Evolutionary conservation across 2,797 vertebrate species (phyloP), one percentile per base, ranked within the genome.

Genomic region (Helarctos malayanus): DNA sequence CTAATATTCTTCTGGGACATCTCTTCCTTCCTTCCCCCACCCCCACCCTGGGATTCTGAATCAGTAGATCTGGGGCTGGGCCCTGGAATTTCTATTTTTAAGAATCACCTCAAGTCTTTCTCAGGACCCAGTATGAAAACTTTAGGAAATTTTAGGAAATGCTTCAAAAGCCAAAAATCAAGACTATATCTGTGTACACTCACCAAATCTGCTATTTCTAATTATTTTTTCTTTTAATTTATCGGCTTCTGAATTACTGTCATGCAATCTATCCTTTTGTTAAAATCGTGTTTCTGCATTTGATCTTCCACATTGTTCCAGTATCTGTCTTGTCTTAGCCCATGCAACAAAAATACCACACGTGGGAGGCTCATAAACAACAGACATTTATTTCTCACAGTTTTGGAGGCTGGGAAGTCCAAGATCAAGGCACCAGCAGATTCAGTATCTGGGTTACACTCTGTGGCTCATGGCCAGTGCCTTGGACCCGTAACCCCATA

Each of bases 71-170:
- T 87, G 45, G 12, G 45, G 16, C 49, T 93, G 35, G n/a, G 41
- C 35, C 13, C 41, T 88, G 14, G 52, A 88, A 57, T 84, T 91
- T 71, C 59, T 93, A 29, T 88, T 81, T 93, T 85, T 89, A 95
- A 93, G 14, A 97, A 89, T 92, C 80, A 38, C 8, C n/a, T 54
- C 18, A 78, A 90, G 1, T 61, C 35, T 54, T 65, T 96, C 68
- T 88, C 32, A 38, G 45, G 38, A 85, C 2, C 32, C 27, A 56
- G 9, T 29, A 69, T 13, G 35, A 87, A 93, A 96, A 21, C 13
- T 75, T 81, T 32, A 68, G 19, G 7, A 47, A 69, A 78, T 75
- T 63, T 90, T 91, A 91, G 82, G 41, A 75, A 91, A 89, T 5
- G 21, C 7, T 59, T 86, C 27, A 57, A 89, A 94, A 80, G 68